Evolutionary conservation across 1,140 invertebrate genomes (phyloP), one percentile per base, ranked within the genome.

Genomic region (Brachionus paranguensis): DNA sequence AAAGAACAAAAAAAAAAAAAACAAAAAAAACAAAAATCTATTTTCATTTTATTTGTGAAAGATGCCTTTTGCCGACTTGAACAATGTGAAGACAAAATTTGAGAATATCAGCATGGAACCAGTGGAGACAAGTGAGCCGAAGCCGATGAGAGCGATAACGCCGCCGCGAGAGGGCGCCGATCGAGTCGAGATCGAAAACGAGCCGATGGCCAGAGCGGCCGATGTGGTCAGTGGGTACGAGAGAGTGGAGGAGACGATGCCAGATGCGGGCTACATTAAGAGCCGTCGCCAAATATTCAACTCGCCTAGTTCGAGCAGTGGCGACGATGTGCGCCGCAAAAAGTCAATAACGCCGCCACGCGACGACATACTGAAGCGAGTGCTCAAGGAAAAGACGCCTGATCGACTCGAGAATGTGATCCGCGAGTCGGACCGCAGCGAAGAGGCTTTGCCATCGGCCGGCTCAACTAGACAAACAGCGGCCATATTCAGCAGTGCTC

Each of bases 391-490:
- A 50, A 76, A 47, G 20, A 76, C 72, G 20, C 72, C 72, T 2
- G 72, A 76, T 12, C 4, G 72, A 27, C 47, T 76, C 12, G 78
- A 81, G 4, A 81, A 68, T 47, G 78, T 81, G 41, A 68, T 27
- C 3, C 14, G 64, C 4, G 53, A 60, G 43, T 64, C 53, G 17
- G 78, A 81, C 6, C 24, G 53, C 1, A 81, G 41, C 5, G 78
- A 81, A 20, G 78, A 81, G 20, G 64, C 41, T 1, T 29, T 81
- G 27, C 64, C 64, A 1, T 68, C 53, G 43, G 78, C 12, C 20
- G 78, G 78, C 20, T 68, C 53, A 12, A 81, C 29, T 64, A 81
- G 27, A 81, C 53, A 81, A 81, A 81, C 53, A 47, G 78, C 78
- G n/a, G 78, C 78, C 20, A 60, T 81, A 20, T 81, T 81, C 41